Conservation (phyloP, 2,888 invertebrate genomes). For the Pammene aurita region DNA sequence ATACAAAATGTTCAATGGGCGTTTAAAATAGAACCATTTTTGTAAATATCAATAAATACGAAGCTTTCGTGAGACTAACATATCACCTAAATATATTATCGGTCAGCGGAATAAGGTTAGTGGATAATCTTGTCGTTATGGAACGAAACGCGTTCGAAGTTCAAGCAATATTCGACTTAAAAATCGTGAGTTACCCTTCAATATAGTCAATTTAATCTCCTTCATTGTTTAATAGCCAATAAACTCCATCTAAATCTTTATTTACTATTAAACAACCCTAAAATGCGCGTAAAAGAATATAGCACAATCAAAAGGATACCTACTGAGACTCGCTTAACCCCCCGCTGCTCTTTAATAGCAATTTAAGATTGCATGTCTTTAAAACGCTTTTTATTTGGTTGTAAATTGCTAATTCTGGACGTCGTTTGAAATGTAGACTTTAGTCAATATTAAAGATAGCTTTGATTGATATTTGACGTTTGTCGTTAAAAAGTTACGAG, state of each 20-base stretch:
- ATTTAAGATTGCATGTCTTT: slow-evolving; percentile 45
- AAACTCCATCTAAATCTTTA: slow-evolving; percentile 40
- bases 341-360: slow-evolving; percentile 52
- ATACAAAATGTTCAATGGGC: slow-evolving; percentile 6
- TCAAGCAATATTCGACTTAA: too few species aligned
- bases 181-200: not conserved
- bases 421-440: slow-evolving; percentile 32
- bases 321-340: slow-evolving; percentile 55
- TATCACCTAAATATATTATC: too few species aligned
- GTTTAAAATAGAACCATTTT: not conserved
- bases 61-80: too few species aligned
- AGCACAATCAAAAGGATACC: slow-evolving; percentile 44
- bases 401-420: slow-evolving; percentile 36
- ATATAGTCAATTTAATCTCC: slow-evolving; percentile 26
- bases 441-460: slow-evolving; percentile 27
- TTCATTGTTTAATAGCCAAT: slow-evolving; percentile 38
- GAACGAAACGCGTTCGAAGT: too few species aligned
- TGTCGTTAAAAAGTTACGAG: slow-evolving; percentile 23
- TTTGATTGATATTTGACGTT: slow-evolving; percentile 36
- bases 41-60: too few species aligned
- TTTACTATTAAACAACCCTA: slow-evolving; percentile 42
- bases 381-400: slow-evolving; percentile 38
- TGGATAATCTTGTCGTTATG: too few species aligned
- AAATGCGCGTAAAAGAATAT: slow-evolving; percentile 41
- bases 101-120: too few species aligned